These are phyloP conservation scores for Apotomis turbidana DNA, from an alignment of 2,888 invertebrate genomes.

Conservation along the genomic window DNA sequence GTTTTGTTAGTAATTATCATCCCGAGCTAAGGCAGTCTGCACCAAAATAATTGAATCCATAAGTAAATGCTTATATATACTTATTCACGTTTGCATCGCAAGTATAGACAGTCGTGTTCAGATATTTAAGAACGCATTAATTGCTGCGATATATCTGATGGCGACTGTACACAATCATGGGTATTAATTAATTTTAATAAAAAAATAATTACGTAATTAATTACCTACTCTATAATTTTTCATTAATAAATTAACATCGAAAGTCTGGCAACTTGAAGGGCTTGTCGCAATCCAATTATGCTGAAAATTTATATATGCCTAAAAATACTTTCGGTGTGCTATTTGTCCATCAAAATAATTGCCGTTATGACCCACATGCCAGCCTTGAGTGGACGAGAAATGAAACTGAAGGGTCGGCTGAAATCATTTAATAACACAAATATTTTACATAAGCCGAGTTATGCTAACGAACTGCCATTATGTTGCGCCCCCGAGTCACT, in stretches of 20 bases:
- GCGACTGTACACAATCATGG: no score
- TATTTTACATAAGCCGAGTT: slow-evolving; percentile 72
- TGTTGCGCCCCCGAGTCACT: slow-evolving; percentile 78
- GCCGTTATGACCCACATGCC: not conserved
- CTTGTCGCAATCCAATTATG: not conserved
- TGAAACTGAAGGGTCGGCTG: slow-evolving; percentile 52
- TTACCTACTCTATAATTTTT: no score
- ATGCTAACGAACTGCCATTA: slow-evolving; percentile 81
- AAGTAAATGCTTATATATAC: no score
- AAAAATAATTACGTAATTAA: no score
- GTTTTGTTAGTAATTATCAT: no score
- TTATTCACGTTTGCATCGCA: no score
- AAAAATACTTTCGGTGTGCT: not conserved
- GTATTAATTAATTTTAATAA: no score
- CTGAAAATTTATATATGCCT: not conserved
- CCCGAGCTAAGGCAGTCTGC: no score
- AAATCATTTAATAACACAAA: slow-evolving; percentile 73
- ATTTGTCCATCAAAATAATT: not conserved
- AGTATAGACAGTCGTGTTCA: no score
- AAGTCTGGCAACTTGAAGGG: not conserved
- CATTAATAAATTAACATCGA: not conserved
- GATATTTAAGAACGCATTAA: no score
- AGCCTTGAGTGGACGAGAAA: slow-evolving; percentile 15
- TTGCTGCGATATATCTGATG: no score
- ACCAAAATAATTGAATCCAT: no score